Evolutionary conservation across 2,113 vertebrate species (phyloP).

Genomic region (Hylia prasina): DNA sequence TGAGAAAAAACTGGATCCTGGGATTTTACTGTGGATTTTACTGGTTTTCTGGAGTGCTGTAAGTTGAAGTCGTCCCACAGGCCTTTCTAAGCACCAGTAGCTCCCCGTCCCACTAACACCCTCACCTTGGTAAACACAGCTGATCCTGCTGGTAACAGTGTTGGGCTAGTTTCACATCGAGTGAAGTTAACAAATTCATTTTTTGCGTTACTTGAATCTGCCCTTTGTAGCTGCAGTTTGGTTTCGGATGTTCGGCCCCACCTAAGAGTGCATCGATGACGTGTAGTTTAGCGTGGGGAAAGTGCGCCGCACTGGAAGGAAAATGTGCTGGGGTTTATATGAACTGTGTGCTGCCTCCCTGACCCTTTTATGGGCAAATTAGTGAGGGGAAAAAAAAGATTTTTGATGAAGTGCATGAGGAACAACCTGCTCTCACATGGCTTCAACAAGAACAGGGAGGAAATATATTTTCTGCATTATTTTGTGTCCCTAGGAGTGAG

Average conservation of each 20-base stretch:
- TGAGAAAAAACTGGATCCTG: too few relatives aligned
- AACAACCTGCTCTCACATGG: accelerated
- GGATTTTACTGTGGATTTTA: constrained; percentile 21
- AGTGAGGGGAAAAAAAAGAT: accelerated
- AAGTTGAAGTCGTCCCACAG: neutral
- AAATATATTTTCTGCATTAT: accelerated
- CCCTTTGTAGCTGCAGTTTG: neutral
- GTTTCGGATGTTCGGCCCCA: neutral
- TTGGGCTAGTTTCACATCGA: neutral
- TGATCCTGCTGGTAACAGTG: neutral
- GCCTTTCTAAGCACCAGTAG: neutral
- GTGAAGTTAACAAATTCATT: neutral
- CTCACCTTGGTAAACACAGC: neutral
- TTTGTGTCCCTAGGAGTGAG: neutral
- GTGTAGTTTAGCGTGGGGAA: neutral
- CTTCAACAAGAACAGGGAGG: accelerated
- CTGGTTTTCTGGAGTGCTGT: constrained; percentile 34
- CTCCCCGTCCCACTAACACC: neutral
- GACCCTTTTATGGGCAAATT: neutral
- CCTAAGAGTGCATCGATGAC: accelerated
- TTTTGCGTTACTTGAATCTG: neutral
- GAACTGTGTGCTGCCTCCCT: accelerated
- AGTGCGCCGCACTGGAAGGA: neutral
- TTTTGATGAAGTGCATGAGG: accelerated
- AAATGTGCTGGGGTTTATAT: accelerated